Base-by-base conservation (phyloP, 2,888 invertebrate species). In the Pollenia labialis region DNA sequence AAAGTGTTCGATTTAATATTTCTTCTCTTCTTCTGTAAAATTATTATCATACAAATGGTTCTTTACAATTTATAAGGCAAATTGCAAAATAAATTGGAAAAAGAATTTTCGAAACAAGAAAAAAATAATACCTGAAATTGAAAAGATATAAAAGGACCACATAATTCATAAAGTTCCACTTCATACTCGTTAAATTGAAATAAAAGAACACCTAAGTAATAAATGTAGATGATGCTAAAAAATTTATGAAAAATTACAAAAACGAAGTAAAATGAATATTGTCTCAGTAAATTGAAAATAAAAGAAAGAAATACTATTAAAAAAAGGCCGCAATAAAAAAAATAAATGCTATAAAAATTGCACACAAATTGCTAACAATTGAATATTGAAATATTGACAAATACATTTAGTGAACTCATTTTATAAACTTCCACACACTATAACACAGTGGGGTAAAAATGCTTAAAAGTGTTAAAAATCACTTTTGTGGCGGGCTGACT, bases 311-410 rank as follows among this genome's bases (percentile, higher is more conserved):
- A n/a, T 32, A 60, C 58, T 14, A 48, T 23, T 40, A 56, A 42
- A 58, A 40, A 32, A 32, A 6, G 32, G 32, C 32, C 1, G 40
- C 18, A 40, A 56, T 72, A 72, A 6, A 16, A 44, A 14, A 14
- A 40, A 60, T 52, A 64, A 56, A 66, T 32, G 2, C 12, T 14
- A 54, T 48, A 71, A 71, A 82, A 82, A 54, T 74, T 12, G 16
- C 16, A 46, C 32, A 54, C 72, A 81, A 81, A 85, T 77, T 81
- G 81, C 66, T 72, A 40, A 42, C 48, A 76, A 85, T 81, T 77
- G 71, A 56, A 54, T 64, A 75, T 69, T 74, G 80, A 80, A 74
- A 85, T 69, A 84, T 74, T 56, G 74, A 83, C 56, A 66, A 71
- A 69, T 40, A 52, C 48, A 83, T 76, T 60, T 52, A 75, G 69